Evolutionary conservation across 30 jellyfish, hydroid and myxozoan species (phyloP), one percentile per base, ranked within the genome.

Genomic region (Hydractinia symbiolongicarpus): DNA sequence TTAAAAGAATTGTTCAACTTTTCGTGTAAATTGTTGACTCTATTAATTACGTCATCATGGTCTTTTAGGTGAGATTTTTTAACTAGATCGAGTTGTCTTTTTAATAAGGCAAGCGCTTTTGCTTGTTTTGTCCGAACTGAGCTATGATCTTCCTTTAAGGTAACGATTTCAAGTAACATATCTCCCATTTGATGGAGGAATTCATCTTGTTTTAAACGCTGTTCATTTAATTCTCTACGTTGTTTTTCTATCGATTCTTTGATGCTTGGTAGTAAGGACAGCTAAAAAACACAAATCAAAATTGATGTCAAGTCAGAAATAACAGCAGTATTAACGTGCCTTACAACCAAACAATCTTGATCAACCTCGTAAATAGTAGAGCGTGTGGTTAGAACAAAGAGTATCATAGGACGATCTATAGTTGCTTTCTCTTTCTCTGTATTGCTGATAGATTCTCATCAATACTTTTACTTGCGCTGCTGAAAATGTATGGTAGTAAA

Each of bases 91-190:
- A 90, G 86, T 61, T 90, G 97, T 76, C 77, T 84, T 72, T 90
- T 90, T 76, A 90, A 62, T 82, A 90, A 50, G 7, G 89, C 75
- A 72, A 90, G 67, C 5, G 97, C 97, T 67, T 90, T 90, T 5
- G 97, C 81, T 81, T 90, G 97, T 56, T 85, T 90, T 55, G 84
- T 88, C 4, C 95, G 95, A 44, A 89, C 95, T 5, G 84, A 17
- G 67, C 79, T n/a, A 53, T 90, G 97, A 69, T 90, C 97, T 82
- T 90, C 97, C 60, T 84, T 90, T 6, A 90, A 88, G 50, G 92
- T 73, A 66, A 90, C 95, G 49, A 90, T 81, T 79, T 90, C 88
- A 76, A 84, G 81, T 21, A 90, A 83, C 83, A 90, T 58, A 44
- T 90, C 97, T 4, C 97, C 97, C 8, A 90, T 70, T 72, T 80